Base-by-base conservation (phyloP, 2,888 invertebrate genomes). In the Perizoma flavofasciatum region DNA sequence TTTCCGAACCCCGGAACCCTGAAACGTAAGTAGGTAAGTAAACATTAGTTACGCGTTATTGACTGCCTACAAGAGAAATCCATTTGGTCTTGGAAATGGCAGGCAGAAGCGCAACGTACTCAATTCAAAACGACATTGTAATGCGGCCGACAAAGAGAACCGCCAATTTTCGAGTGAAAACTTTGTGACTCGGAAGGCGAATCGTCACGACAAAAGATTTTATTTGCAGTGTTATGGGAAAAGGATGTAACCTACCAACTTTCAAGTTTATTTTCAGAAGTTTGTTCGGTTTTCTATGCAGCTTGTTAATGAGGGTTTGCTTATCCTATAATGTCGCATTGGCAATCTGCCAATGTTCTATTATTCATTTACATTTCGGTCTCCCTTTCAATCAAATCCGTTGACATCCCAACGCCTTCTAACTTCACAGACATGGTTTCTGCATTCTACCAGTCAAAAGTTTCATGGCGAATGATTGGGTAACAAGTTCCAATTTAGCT, bases 51-150 rank as follows among this genome's bases (percentile, higher is more conserved):
- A 61, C 67, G 63, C 61, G 57, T 67, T 71, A 74, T 75, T 72
- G 71, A 67, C 68, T 69, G 66, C 63, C 62, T 70, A 75, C 75
- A 75, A 68, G 75, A 68, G 68, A 74, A 75, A 69, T 73, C 74
- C 75, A 76, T 76, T 75, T 72, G 68, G 65, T 60, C 58, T 65
- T 64, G 59, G 22, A 50, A 59, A 61, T 61, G 62, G 54, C 62
- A 62, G 59, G 55, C 66, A 67, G 57, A 50, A 54, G 58, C 55
- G 50, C 22, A 22, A 22, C 22, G 22, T 58, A 45, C 45, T 61
- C 63, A 55, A 60, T 64, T 63, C 58, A 65, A 64, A 67, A 55
- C 57, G 66, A 66, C 63, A 64, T 57, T 58, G 62, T 63, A 58
- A 62, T 62, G 58, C 41, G 54, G 46, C 54, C 52, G 56, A 49